Base-by-base conservation (phyloP, 1,140 invertebrate genomes). In the Ceratosolen solmsi region DNA sequence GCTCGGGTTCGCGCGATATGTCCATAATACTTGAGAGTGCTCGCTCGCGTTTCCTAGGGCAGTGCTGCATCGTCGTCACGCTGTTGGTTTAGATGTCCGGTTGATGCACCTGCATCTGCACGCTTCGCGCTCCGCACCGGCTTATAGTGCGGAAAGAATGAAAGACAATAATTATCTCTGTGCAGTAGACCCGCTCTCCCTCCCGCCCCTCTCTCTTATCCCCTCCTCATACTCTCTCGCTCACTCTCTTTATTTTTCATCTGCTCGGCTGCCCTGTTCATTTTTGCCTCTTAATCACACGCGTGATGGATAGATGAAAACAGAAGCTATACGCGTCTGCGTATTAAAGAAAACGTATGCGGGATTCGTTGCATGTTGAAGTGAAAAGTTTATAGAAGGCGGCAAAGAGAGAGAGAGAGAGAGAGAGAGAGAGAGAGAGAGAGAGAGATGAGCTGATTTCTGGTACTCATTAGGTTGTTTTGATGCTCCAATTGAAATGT, bases 31-130 rank as follows among this genome's bases (percentile, higher is more conserved):
- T 17, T 15, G 73, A 49, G 70, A 25, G 72, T n/a, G n/a, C n/a
- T n/a, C 49, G n/a, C 9, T 20, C 49, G 58, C 11, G 13, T 27
- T 25, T 49, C 65, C 63, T 49, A 63, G 49, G 49, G 7, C 46
- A 15, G 20, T 2, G 33, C 38, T 33, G 60, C 54, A 54, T 30
- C 58, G 20, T 84, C 87, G 88, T 90, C 89, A 89, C 88, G 88
- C 87, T 90, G 86, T 84, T 87, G 88, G 80, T 79, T 80, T 84
- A 86, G 88, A 89, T 89, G 88, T 89, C 87, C 89, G 88, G 88
- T 90, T 89, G 89, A 90, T 90, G 89, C 89, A 90, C 89, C 89
- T 90, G 88, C 88, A 88, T 86, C 85, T 85, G 82, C 83, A 77
- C 79, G 83, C 83, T 79, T 85, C 83, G 84, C 79, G 86, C 85